These are phyloP conservation scores for Cyphomyrmex costatus DNA, from an alignment of 1,140 invertebrate genomes.

Conservation along the genomic window DNA sequence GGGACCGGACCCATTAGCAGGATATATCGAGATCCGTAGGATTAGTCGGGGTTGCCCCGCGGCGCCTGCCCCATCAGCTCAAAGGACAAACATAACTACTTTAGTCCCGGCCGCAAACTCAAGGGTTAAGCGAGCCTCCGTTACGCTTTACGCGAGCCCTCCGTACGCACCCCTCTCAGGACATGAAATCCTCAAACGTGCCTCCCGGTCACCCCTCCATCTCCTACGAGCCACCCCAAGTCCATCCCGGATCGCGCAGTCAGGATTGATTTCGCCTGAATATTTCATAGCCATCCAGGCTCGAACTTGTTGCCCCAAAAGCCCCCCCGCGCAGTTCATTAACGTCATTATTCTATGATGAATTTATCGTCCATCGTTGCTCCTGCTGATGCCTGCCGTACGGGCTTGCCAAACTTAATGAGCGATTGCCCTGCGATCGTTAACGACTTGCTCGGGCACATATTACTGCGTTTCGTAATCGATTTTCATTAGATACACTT, in stretches of 20 bases:
- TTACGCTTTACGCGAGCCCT: constrained; percentile 82
- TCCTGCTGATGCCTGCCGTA: constrained; percentile 61
- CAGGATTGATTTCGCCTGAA: constrained; percentile 86
- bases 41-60: constrained; percentile 82
- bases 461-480: constrained; percentile 1
- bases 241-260: constrained; percentile 67
- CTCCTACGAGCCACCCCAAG: constrained; percentile 17
- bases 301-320: constrained; percentile 78
- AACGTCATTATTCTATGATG: constrained; percentile 83
- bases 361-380: constrained; percentile 76
- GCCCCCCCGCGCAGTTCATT: constrained; percentile 75
- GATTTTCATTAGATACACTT: constrained; percentile 1
- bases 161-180: constrained; percentile 67
- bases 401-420: constrained; percentile 74
- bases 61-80: constrained; percentile 81
- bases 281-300: constrained; percentile 83
- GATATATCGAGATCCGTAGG: constrained; percentile 83
- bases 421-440: constrained; percentile 70
- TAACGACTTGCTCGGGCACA: constrained; percentile 60
- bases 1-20: constrained; percentile 83
- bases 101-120: constrained; percentile 85
- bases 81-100: constrained; percentile 87
- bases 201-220: constrained; percentile 43
- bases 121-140: constrained; percentile 86
- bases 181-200: constrained; percentile 74